phyloP scores from a whole-genome alignment of 2,113 vertebrate genomes.

The Phyllopteryx taeniolatus region DNA sequence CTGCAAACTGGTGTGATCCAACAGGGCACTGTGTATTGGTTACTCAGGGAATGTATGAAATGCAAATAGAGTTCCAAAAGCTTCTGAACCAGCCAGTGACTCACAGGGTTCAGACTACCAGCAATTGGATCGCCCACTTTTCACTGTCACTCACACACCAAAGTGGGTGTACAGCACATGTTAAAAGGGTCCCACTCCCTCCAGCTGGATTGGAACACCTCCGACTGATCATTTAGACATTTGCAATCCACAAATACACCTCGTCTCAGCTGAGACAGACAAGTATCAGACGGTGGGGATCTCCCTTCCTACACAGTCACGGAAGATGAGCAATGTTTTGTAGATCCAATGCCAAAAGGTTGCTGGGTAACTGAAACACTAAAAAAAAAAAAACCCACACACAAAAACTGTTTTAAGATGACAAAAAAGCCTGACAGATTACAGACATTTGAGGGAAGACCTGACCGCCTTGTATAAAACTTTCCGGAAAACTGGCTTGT shows the following conservation, averaged over 20 bases:
- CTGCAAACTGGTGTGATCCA: constrained; percentile 3
- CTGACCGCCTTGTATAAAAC: constrained; percentile 35
- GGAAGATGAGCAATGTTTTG: constrained; percentile 20
- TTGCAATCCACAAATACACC: constrained; percentile 32
- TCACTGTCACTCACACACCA: constrained; percentile 1
- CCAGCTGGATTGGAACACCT: neutral
- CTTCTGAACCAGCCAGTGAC: constrained; percentile 29
- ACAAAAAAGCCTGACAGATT: constrained; percentile 44
- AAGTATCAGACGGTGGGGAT: constrained; percentile 26
- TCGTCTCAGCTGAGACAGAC: constrained; percentile 22
- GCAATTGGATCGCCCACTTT: constrained; percentile 31
- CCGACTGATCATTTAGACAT: constrained; percentile 19
- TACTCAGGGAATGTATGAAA: constrained; percentile 35
- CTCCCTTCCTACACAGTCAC: constrained; percentile 9
- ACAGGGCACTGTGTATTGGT: constrained; percentile 22
- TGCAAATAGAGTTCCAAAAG: constrained; percentile 35
- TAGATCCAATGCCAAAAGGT: neutral
- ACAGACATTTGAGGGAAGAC: constrained; percentile 43
- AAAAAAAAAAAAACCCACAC: constrained; percentile 18
- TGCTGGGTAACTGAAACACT: constrained; percentile 18
- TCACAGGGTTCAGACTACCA: constrained; percentile 25
- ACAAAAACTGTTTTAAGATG: constrained; percentile 27
- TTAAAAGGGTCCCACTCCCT: neutral
- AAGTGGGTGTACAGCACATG: neutral
- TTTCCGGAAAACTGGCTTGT: constrained; percentile 38